phyloP scores from a whole-genome alignment of 2,797 vertebrate species.

The Pseudocheirus occidentalis region DNA sequence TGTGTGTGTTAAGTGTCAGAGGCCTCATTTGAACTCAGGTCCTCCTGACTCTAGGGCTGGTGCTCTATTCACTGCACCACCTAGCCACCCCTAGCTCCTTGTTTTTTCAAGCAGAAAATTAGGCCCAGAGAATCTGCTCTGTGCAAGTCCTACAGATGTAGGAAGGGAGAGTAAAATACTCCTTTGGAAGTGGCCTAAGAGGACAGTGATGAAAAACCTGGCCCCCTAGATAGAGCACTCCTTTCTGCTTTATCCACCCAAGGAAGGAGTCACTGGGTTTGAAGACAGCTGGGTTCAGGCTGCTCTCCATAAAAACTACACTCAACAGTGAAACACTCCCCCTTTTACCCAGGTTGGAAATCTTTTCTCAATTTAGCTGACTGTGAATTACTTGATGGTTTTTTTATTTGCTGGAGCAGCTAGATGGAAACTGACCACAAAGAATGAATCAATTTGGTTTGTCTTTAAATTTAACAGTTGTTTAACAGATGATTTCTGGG shows the following conservation, averaged over 20 bases:
- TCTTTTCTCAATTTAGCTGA: constrained; percentile 31
- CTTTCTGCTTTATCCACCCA: background rate
- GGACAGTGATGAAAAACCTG: background rate
- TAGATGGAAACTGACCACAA: constrained; percentile 31
- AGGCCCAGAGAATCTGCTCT: background rate
- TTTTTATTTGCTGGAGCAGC: background rate
- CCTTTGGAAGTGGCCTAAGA: background rate
- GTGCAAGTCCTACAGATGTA: background rate
- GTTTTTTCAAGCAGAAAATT: background rate
- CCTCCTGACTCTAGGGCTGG: no score
- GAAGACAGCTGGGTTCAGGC: background rate
- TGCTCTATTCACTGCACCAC: no score
- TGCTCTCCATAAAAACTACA: background rate
- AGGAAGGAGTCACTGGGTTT: background rate
- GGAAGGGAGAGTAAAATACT: background rate
- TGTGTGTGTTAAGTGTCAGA: no score
- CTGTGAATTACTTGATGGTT: background rate
- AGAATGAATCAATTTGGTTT: constrained; percentile 25
- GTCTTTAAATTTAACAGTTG: constrained; percentile 44
- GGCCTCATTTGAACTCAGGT: no score
- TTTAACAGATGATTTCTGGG: constrained; percentile 38
- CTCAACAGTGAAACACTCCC: background rate
- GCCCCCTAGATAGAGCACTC: background rate
- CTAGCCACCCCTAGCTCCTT: background rate
- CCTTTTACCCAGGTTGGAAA: background rate